Evolutionary conservation across 2,797 vertebrate species (phyloP).

Genomic region (Lutjanus campechanus): DNA sequence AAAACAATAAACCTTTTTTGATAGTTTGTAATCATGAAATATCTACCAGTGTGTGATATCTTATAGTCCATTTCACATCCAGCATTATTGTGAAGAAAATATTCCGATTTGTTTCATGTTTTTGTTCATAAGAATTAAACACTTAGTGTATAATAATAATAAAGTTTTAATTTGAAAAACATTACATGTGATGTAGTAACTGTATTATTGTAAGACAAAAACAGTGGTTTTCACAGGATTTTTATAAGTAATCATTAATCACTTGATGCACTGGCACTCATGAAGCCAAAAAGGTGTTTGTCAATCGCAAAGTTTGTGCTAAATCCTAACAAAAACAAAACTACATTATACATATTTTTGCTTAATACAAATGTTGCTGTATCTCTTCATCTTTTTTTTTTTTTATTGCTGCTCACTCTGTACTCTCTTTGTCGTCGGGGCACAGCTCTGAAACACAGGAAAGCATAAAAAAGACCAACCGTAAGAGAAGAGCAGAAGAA

Average conservation of each 20-base stretch:
- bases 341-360: constrained; percentile 14
- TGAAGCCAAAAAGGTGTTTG: not conserved
- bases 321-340: constrained; percentile 21
- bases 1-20: not conserved
- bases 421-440: constrained; percentile 63
- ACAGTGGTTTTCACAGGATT: not conserved
- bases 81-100: not conserved
- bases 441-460: constrained; percentile 79
- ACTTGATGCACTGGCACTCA: not conserved
- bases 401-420: constrained; percentile 51
- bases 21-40: not conserved
- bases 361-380: not conserved
- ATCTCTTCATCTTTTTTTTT: constrained; percentile 3
- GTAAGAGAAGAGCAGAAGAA: not conserved
- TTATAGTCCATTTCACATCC: constrained; percentile 9
- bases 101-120: not conserved
- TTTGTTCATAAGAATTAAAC: constrained; percentile 13
- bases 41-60: not conserved
- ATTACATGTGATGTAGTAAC: constrained; percentile 16
- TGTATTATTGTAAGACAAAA: constrained; percentile 22
- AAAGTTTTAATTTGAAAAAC: constrained; percentile 44
- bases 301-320: not conserved
- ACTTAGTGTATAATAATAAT: constrained; percentile 6
- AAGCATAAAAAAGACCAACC: constrained; percentile 13
- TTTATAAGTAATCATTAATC: constrained; percentile 18